Evolutionary conservation across 92 coral and sea anemone genomes (phyloP), one percentile per base, ranked within the genome.

Genomic region (Heliopora coerulea): DNA sequence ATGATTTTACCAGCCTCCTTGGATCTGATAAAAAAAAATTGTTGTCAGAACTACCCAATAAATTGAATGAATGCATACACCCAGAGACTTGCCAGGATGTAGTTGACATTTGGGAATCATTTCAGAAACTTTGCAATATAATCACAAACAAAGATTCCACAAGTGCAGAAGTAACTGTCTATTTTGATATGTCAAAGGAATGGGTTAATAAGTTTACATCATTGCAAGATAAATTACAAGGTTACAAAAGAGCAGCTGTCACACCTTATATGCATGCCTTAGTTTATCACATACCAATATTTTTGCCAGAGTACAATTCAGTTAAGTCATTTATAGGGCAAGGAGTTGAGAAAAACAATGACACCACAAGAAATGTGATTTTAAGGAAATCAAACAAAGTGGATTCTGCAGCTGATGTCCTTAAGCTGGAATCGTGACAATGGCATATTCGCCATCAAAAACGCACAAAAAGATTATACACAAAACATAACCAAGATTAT

Each of bases 341-440:
- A 30, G 88, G 85, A 17, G 83, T 80, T 3, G 88, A 84, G 42
- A 80, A 80, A 35, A 75, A 85, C 33, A 79, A 79, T 59, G 83
- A 79, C 33, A 11, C 11, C 11, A 11, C 42, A 4, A 4, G 42
- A 4, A 4, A 4, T 11, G 11, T 37, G 11, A 11, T 37, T 37
- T 11, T 37, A 37, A 4, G 42, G 11, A 69, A 85, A 37, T 85
- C 89, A 56, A 85, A 85, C 68, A 85, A 81, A 33, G 74, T 82
- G 86, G 74, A 80, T 49, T 48, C 89, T 15, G 59, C 57, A 20
- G 80, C 79, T 1, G 86, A 85, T 69, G 80, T 80, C 0, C 49
- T 85, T 1, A 30, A 46, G 17, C 74, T 59, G 18, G 89, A 85
- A 39, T 54, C 56, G 21, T 46, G 89, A 8, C 89, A 85, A 79